Evolutionary conservation across 2,888 invertebrate genomes (phyloP), one percentile per base, ranked within the genome.

Genomic region (Ametastegia equiseti): DNA sequence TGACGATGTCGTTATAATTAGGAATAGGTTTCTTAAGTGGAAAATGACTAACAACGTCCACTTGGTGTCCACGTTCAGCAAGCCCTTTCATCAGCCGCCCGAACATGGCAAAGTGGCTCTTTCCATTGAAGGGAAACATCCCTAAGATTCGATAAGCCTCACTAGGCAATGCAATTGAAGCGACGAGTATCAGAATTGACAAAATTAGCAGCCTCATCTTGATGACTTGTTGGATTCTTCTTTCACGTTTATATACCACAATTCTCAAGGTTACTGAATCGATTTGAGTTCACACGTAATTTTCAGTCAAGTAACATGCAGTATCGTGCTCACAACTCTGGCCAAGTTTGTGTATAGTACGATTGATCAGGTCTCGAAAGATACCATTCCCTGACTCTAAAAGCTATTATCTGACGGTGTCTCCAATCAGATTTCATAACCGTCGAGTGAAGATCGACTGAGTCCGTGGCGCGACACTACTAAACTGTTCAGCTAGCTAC

Each of bases 61-160:
- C 89, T 80, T 92, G 91, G 83, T 93, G 93, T 0, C 93, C 92
- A 23, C 90, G 85, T n/a, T 86, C 84, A 1, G 92, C 86, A 2
- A 93, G 89, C 47, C 91, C 92, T 75, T 88, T 89, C 4, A 92
- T 88, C 67, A 93, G 82, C 0, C 92, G 87, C 39, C 88, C 91
- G 80, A 90, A 90, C 89, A 93, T 92, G 88, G 92, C 92, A 36
- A 89, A 92, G 82, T 93, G 93, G 71, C 93, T 93, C 81, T 89
- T 92, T n/a, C 91, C 92, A 27, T 92, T 92, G 82, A 92, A 92
- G 1, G 91, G 89, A 82, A 91, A 92, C 0, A 92, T 87, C 0
- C 91, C 92, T 36, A 93, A 86, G 75, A 92, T 92, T 60, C 88
- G 88, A 0, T 92, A 89, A 11, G 82, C 83, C 2, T 90, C 91